These are phyloP conservation scores for Lasius fuliginosus DNA, from an alignment of 2,888 invertebrate genomes.

Conservation along the genomic window DNA sequence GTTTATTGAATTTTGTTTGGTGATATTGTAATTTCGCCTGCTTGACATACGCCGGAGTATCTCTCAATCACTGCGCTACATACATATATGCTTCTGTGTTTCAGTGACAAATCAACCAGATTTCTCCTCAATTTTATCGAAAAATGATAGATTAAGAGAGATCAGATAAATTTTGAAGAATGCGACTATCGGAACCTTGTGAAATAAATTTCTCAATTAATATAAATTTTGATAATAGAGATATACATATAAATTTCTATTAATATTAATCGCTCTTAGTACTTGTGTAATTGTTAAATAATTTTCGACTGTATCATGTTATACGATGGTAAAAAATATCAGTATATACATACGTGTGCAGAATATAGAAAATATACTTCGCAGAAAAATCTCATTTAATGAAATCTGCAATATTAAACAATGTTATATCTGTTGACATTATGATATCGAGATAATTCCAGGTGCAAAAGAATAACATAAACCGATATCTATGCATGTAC, in stretches of 20 bases:
- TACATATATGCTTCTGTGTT: slow-evolving; percentile 45
- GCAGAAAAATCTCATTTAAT: background rate
- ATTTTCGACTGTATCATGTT: background rate
- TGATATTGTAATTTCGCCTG: slow-evolving; percentile 79
- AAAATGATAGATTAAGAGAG: background rate
- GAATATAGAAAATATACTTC: background rate
- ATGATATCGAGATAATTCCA: slow-evolving; percentile 41
- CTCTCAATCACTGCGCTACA: slow-evolving; percentile 60
- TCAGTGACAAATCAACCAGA: background rate
- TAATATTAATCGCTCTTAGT: background rate
- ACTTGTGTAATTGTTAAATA: slow-evolving; percentile 4
- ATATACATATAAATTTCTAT: background rate
- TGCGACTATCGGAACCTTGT: background rate
- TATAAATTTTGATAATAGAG: background rate
- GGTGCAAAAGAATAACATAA: slow-evolving; percentile 40
- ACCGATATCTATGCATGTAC: slow-evolving; percentile 50
- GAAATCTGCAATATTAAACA: slow-evolving; percentile 36
- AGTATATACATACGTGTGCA: background rate
- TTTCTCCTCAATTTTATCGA: slow-evolving; percentile 1
- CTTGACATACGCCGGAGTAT: slow-evolving; percentile 55
- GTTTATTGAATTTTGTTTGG: slow-evolving; percentile 83
- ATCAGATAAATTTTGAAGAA: background rate
- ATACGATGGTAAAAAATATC: background rate
- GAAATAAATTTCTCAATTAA: background rate
- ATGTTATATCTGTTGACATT: slow-evolving; percentile 40